Base-by-base conservation (phyloP, 2,888 invertebrate species). In the Eristalis tenax region DNA sequence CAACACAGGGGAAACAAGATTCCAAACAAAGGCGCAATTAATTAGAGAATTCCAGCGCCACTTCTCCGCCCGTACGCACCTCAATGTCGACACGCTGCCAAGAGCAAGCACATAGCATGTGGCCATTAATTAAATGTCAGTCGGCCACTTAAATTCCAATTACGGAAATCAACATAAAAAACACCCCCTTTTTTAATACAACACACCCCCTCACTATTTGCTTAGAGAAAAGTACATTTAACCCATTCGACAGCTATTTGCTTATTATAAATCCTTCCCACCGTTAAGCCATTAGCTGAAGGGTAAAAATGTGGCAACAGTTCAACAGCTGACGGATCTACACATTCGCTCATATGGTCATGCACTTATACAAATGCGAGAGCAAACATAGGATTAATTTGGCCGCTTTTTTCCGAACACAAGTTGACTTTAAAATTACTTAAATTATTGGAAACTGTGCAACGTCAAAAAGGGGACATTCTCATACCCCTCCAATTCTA, bases 81-180 rank as follows among this genome's bases (percentile, higher is more conserved):
- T 68, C 40, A 22, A 50, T 68, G 63, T 64, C 38, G 26, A 23
- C n/a, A n/a, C 5, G 13, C 59, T 22, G 26, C 15, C 23, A n/a
- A 11, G 15, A 76, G 8, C 50, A 18, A 35, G 50, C 63, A 56
- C 38, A 35, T 13, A 56, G 66, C 70, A 82, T 76, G 35, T 76
- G 71, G 76, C 76, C 82, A 82, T 82, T 82, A 82, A 82, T 82
- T 76, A 82, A 82, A 82, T 76, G 76, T 76, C 82, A 82, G 82
- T 82, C 76, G 76, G 76, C 82, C 82, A 83, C 82, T 83, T 83
- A 66, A 77, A 77, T 77, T 77, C 66, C 66, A 83, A 83, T 83
- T 83, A 83, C 71, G 66, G 50, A 61, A 83, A 81, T 77, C 71
- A 77, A 71, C 82, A 83, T 61, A 66, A 82, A 77, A 83, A 71